Conservation (phyloP, 2,797 vertebrate species). For the Macrochelys suwanniensis region DNA sequence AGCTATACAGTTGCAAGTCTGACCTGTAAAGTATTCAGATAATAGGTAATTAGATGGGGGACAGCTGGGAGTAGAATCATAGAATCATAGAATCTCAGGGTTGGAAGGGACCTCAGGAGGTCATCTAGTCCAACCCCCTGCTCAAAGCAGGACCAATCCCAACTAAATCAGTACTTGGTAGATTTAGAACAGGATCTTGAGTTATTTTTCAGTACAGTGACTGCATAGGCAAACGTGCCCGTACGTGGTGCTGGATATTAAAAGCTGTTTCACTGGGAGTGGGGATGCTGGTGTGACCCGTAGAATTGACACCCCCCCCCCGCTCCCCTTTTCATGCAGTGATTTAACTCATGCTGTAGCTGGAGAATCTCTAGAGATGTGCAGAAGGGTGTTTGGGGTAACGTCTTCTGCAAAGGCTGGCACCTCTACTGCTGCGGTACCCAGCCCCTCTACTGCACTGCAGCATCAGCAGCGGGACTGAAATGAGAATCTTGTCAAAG, state of each 20-base stretch:
- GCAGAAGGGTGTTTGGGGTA: not conserved
- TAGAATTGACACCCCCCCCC: not conserved
- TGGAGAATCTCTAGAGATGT: not conserved
- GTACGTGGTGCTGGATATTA: not conserved
- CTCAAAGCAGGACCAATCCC: too few relatives aligned
- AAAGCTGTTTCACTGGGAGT: not conserved
- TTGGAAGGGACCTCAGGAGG: too few relatives aligned
- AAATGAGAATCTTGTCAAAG: not conserved
- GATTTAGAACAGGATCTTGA: not conserved
- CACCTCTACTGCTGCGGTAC: not conserved
- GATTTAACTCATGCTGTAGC: not conserved
- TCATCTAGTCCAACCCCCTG: too few relatives aligned
- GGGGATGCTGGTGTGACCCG: not conserved
- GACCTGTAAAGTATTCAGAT: not conserved
- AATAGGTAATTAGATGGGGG: not conserved
- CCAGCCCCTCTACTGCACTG: not conserved
- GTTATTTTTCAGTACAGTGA: not conserved
- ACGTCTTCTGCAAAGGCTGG: accelerated
- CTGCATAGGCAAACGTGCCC: not conserved
- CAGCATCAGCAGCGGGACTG: not conserved
- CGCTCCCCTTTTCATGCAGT: not conserved
- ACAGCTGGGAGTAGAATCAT: not conserved
- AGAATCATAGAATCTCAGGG: too few relatives aligned
- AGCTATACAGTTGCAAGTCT: not conserved
- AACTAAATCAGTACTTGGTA: too few relatives aligned